phyloP scores from a whole-genome alignment of 2,113 vertebrate genomes.

The Cyphomyrus discorhynchus region DNA sequence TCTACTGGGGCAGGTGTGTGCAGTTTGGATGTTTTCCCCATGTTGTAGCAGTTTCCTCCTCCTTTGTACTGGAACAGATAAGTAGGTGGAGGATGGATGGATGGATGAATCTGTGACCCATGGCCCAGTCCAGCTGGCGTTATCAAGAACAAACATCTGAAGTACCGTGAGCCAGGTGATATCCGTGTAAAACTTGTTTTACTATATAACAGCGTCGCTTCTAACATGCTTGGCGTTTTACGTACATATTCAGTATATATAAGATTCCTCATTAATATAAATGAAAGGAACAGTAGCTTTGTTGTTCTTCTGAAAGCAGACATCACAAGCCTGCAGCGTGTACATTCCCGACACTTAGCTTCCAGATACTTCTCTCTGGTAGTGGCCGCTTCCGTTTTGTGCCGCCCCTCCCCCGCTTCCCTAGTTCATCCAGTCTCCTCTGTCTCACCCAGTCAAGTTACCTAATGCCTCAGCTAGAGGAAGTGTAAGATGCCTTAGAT shows the following conservation, averaged over 20 bases:
- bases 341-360: not conserved
- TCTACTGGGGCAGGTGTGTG: not conserved
- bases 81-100: not conserved
- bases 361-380: not conserved
- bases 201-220: not conserved
- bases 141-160: not conserved
- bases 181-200: not conserved
- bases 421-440: not conserved
- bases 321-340: not conserved
- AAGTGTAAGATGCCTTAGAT: slow-evolving; percentile 1
- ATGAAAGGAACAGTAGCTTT: not conserved
- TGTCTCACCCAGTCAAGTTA: slow-evolving; percentile 26
- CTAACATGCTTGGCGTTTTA: not conserved
- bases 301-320: not conserved
- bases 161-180: not conserved
- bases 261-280: not conserved
- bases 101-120: not conserved
- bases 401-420: not conserved
- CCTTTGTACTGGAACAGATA: not conserved
- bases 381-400: slow-evolving; percentile 34
- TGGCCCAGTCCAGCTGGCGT: not conserved
- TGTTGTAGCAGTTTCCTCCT: not conserved
- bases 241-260: not conserved
- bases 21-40: not conserved
- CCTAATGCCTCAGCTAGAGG: not conserved